These are phyloP conservation scores for Dolichallabes microphthalmus DNA, from an alignment of 2,113 vertebrate genomes.

Conservation along the genomic window DNA sequence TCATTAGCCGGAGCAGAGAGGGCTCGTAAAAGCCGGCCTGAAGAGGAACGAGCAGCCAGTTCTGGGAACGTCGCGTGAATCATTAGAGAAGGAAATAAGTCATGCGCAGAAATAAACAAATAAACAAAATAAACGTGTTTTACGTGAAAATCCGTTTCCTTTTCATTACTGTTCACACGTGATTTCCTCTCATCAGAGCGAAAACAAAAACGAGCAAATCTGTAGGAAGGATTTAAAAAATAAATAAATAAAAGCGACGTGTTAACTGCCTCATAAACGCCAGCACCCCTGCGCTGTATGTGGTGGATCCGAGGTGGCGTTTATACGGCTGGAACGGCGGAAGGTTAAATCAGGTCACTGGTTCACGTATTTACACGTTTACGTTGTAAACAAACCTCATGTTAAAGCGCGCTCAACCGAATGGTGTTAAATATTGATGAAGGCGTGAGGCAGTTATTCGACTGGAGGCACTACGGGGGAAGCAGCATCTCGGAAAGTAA, in stretches of 20 bases:
- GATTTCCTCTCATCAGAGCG: background rate
- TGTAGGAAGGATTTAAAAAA: background rate
- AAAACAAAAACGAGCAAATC: background rate
- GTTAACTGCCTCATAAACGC: background rate
- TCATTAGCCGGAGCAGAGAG: background rate
- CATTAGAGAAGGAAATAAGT: constrained; percentile 23
- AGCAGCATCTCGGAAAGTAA: background rate
- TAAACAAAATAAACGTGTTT: background rate
- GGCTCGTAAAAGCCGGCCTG: constrained; percentile 3
- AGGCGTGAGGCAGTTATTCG: background rate
- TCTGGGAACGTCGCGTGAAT: constrained; percentile 32
- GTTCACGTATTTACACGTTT: background rate
- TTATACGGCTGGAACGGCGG: no score
- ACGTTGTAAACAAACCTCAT: background rate
- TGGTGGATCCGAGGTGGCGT: background rate
- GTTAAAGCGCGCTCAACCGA: background rate
- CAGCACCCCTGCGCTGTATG: background rate
- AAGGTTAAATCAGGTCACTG: background rate
- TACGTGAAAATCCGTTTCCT: constrained; percentile 15
- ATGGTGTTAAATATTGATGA: constrained; percentile 5
- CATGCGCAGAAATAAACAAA: background rate
- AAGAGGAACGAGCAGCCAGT: constrained; percentile 16
- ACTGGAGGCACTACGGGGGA: background rate
- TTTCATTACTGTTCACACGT: background rate
- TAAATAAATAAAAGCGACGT: no score